A percentile compares a stretch with the other conserved stretches of the same genome.
Evolutionary conservation across 1,140 invertebrate species (phyloP).

Genomic region (Araneus ventricosus): DNA sequence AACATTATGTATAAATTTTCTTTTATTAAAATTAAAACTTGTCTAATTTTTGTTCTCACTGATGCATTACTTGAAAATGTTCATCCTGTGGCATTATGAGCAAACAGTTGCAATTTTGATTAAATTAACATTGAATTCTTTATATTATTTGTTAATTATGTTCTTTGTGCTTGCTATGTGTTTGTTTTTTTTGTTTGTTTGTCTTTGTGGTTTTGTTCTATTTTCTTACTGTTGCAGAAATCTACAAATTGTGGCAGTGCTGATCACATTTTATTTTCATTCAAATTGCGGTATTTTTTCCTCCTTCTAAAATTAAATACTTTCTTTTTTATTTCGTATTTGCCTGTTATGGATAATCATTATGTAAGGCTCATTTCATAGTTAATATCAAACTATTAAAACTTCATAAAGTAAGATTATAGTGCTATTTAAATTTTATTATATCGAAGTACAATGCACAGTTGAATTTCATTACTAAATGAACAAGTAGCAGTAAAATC

Average conservation of each 20-base stretch:
- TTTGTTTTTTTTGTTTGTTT: neutral
- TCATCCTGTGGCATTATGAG: neutral
- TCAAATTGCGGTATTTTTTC: neutral
- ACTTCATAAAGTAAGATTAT: too few relatives aligned
- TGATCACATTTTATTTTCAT: constrained; percentile 18
- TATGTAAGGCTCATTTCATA: too few relatives aligned
- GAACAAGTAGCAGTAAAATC: too few relatives aligned
- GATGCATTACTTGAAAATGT: neutral
- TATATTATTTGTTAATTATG: neutral
- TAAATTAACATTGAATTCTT: neutral
- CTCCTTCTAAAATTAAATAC: neutral
- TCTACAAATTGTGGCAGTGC: constrained; percentile 7
- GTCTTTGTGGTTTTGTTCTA: neutral
- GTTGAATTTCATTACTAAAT: too few relatives aligned
- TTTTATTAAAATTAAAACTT: too few relatives aligned
- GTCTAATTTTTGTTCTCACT: too few relatives aligned
- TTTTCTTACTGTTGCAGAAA: neutral
- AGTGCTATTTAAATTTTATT: too few relatives aligned
- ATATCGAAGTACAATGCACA: too few relatives aligned
- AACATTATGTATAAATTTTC: neutral
- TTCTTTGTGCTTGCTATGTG: neutral
- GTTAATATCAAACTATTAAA: too few relatives aligned
- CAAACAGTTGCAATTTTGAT: neutral
- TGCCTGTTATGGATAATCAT: too few relatives aligned
- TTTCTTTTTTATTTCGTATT: too few relatives aligned